Base-by-base conservation (phyloP, 2,113 vertebrate genomes). In the Centropus bengalensis region DNA sequence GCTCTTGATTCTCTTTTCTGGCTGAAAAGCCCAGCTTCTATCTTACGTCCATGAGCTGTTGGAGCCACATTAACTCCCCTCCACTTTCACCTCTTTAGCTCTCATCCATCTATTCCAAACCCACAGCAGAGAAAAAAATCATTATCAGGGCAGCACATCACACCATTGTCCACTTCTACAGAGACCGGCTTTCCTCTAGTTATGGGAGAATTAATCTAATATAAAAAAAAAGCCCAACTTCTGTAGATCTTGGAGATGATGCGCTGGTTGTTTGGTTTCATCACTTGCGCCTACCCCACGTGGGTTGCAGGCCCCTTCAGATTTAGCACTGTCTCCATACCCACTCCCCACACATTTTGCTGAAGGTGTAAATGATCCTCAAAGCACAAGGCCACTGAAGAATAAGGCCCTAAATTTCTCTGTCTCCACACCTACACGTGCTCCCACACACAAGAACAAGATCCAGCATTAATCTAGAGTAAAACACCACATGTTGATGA, bases 311-410 rank as follows among this genome's bases (percentile, higher is more conserved):
- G 81, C 73, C 88, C 75, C 87, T 93, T 94, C 86, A 96, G 94
- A 96, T 96, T 94, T 91, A 93, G 92, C 91, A 89, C n/a, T 92
- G 23, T 91, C 96, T 97, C 91, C 73, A 71, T 95, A 86, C 88
- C 71, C 71, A 64, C 86, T 51, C 87, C 77, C 7, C 73, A 64
- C 89, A 84, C 87, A 67, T 91, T 88, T 86, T 91, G 69, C 89
- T 81, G 81, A 96, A 93, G 68, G 87, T 94, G 93, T 93, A 94
- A 94, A 91, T 85, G 95, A 96, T 93, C 85, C 73, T 93, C 88
- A 66, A 92, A 89, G 90, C 91, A 91, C 81, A 94, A 91, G 93
- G 91, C 91, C 93, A 93, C 90, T 71, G 52, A 80, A 96, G 88
- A 96, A 96, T 88, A 77, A 91, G 93, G 94, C 76, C 82, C 87